Evolutionary conservation across 2,888 invertebrate species (phyloP).

Genomic region (Carcina quercana): DNA sequence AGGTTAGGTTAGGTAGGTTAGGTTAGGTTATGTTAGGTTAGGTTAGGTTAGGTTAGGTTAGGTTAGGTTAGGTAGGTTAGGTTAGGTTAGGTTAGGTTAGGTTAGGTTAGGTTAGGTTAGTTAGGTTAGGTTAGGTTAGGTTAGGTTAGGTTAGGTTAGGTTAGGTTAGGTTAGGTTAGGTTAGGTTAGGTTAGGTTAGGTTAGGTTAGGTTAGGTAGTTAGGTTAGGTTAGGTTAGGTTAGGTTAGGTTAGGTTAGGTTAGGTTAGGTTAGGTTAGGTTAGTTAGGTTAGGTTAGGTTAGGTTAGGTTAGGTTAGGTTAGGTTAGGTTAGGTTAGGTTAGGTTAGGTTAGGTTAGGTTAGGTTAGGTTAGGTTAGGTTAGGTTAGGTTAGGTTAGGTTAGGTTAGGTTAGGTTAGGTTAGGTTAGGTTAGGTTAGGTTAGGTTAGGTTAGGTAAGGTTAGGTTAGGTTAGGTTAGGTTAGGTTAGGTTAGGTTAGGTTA

Average conservation of each 20-base stretch:
- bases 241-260: conserved; percentile 14
- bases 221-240: conserved; percentile 16
- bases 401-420: conserved; percentile 14
- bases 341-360: conserved; percentile 15
- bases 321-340: conserved; percentile 16
- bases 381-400: conserved; percentile 17
- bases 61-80: conserved; percentile 11
- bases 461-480: conserved; percentile 19
- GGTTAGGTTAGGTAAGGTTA: conserved; percentile 17
- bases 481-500: conserved; percentile 20
- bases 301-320: conserved; percentile 15
- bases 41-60: conserved; percentile 11
- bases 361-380: conserved; percentile 17
- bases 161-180: conserved; percentile 9
- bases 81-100: conserved; percentile 12
- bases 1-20: conserved; percentile 8
- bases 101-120: conserved; percentile 11
- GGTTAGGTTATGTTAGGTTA: conserved; percentile 11
- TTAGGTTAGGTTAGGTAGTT: conserved; percentile 16
- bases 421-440: conserved; percentile 16
- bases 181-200: conserved; percentile 15
- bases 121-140: conserved; percentile 12
- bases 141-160: conserved; percentile 12
- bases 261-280: conserved; percentile 17
- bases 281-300: conserved; percentile 18